Evolutionary conservation across 92 coral and sea anemone species (phyloP).

Genomic region (Zoanthus sociatus): DNA sequence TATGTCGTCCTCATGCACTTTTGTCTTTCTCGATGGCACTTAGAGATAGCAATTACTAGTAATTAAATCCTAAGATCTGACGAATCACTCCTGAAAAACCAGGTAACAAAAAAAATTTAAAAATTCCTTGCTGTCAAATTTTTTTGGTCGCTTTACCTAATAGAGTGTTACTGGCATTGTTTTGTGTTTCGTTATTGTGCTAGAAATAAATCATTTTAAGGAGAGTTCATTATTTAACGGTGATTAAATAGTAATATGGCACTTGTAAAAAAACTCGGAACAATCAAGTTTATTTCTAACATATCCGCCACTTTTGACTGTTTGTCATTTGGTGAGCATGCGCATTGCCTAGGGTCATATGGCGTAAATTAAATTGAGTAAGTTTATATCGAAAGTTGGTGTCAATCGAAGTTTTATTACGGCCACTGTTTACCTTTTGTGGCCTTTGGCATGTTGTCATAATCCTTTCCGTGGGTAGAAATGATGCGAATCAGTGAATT

Average conservation of each 20-base stretch:
- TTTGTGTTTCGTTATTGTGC: not conserved
- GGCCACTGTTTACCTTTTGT: not conserved
- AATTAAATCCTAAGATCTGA: not conserved
- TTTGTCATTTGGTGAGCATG: constrained; percentile 16
- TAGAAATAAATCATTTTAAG: not conserved
- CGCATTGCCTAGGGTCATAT: constrained; percentile 10
- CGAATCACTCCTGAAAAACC: not conserved
- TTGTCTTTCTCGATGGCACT: no score
- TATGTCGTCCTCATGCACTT: no score
- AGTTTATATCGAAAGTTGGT: not conserved
- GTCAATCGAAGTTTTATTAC: constrained; percentile 33
- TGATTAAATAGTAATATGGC: constrained; percentile 14
- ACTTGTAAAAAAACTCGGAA: not conserved
- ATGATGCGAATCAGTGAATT: not conserved
- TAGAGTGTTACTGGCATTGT: not conserved
- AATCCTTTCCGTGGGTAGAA: not conserved
- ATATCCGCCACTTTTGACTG: constrained; percentile 38
- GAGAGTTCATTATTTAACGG: constrained; percentile 25
- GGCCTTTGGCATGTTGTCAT: constrained; percentile 40
- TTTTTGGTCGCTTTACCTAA: not conserved
- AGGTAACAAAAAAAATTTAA: not conserved
- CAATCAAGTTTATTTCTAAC: constrained; percentile 20
- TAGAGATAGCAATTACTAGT: no score
- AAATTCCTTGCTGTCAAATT: not conserved
- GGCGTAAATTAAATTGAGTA: constrained; percentile 10